Base-by-base conservation (phyloP, 1,140 invertebrate genomes). In the Uloborus diversus region DNA sequence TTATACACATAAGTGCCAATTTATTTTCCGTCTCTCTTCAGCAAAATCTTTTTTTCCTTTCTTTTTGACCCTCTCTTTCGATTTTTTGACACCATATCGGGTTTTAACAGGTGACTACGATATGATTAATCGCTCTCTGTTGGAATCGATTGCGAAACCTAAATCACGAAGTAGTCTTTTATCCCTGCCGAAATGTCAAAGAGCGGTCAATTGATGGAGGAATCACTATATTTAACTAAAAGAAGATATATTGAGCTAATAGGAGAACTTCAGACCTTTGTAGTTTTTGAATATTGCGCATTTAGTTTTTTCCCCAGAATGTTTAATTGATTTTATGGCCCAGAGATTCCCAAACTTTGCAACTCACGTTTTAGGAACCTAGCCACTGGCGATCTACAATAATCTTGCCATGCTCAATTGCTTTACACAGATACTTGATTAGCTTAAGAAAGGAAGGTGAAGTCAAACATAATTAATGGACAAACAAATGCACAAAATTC, bases 61-160 rank as follows among this genome's bases (percentile, higher is more conserved):
- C 37, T 37, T 73, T 62, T 70, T 56, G n/a, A n/a, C n/a, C n/a
- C 27, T 33, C 28, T 68, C 30, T 51, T 73, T 23, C 20, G 62
- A 28, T 57, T 68, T 62, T 73, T 47, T 73, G 70, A 73, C 70
- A 73, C 70, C 70, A 33, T 73, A 73, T 73, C 70, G 70, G 70
- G 57, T 73, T 73, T 73, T 73, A 73, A 73, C 70, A 73, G 70
- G 70, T 73, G 70, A 73, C 70, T 73, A 28, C 37, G 70, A 73
- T 73, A 73, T 73, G 70, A 73, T 73, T 73, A 73, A 73, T 73
- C 70, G 37, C 70, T 73, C 27, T n/a, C 70, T 47, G 33, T 57
- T 62, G 42, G 70, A 73, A 73, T 73, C 70, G 70, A 73, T 73
- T 59, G 35, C 33, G 30, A 14, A 73, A 32, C 70, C 28, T 73